phyloP scores from a whole-genome alignment of 2,888 invertebrate species.

The Zygothrica quintamaculata region DNA sequence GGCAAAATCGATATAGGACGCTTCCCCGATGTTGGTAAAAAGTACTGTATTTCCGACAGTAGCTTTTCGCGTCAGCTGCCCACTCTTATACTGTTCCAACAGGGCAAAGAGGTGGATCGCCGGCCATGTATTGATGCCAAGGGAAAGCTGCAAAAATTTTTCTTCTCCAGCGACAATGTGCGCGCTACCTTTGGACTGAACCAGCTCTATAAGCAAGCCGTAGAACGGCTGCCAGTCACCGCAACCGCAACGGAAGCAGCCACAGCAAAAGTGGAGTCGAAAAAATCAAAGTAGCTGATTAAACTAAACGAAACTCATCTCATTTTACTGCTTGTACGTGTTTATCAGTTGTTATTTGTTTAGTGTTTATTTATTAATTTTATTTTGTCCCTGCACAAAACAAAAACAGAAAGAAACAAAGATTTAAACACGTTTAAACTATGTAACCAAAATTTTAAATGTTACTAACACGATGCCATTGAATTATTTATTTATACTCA shows the following conservation, averaged over 20 bases:
- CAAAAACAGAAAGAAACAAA: no score
- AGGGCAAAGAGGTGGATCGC: slow-evolving; percentile 92
- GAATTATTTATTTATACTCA: slow-evolving; percentile 50
- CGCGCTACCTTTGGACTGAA: slow-evolving; percentile 95
- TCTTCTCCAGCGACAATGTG: slow-evolving; percentile 93
- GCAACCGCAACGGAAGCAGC: slow-evolving; percentile 66
- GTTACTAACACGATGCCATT: slow-evolving; percentile 50
- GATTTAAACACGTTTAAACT: slow-evolving; percentile 3
- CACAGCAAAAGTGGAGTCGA: slow-evolving; percentile 49
- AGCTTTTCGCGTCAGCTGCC: slow-evolving; percentile 97
- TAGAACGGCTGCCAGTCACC: slow-evolving; percentile 86
- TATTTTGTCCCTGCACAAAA: slow-evolving; percentile 48
- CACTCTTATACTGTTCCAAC: slow-evolving; percentile 93
- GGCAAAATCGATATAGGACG: slow-evolving; percentile 98
- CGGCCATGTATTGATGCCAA: slow-evolving; percentile 92
- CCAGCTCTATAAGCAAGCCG: slow-evolving; percentile 92
- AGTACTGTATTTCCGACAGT: slow-evolving; percentile 93
- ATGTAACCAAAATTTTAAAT: slow-evolving; percentile 13
- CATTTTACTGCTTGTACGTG: slow-evolving; percentile 54
- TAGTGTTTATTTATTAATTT: slow-evolving; percentile 63
- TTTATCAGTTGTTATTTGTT: slow-evolving; percentile 50
- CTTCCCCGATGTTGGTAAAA: slow-evolving; percentile 93
- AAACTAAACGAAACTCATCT: slow-evolving; percentile 28
- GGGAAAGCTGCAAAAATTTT: slow-evolving; percentile 92
- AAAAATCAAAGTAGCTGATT: slow-evolving; percentile 59